Evolutionary conservation across 2,888 invertebrate species (phyloP), one percentile per base, ranked within the genome.

Genomic region (Diarsia mendica): DNA sequence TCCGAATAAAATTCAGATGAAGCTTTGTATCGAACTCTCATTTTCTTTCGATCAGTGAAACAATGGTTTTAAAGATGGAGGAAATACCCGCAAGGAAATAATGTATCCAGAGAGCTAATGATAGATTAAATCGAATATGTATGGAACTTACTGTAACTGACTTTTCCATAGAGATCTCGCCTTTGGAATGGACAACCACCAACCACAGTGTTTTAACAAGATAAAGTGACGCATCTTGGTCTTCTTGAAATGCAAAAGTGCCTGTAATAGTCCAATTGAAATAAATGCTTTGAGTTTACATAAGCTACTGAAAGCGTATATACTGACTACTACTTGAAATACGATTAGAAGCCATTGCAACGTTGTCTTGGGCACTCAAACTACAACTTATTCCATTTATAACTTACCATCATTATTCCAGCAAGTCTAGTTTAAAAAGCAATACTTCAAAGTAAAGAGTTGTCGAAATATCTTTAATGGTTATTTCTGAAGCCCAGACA

Each of bases 41-140:
- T 82, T 84, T 80, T 72, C 68, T 72, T 81, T 84, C 66, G 71
- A 68, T 75, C 66, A 76, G 49, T 46, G 53, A 70, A 75, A 64
- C 58, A 80, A 83, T 58, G 28, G 15, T 60, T 72, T 55, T 28
- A 23, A 55, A 46, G n/a, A 68, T 23, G 18, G 49, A 28, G 28
- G 13, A 3, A 51, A 10, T 44, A 18, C 4, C 8, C 13, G 28
- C 15, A 44, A 15, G 18, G 20, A 48, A 13, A 3, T 28, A 20
- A 39, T 39, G 6, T 8, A 58, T 15, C 8, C 1, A 58, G 15
- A 15, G 23, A 3, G 58, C 58, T 28, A 58, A 28, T 28, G 39
- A n/a, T n/a, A 20, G 10, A 0, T n/a, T 39, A 13, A 61, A 0
- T 61, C 61, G 5, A 61, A 33, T 13, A n/a, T n/a, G 8, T 63